Percentiles rank a stretch among this genome's conserved stretches.
Evolutionary conservation across 2,113 vertebrate genomes (phyloP).

Genomic region (Tachycineta bicolor): DNA sequence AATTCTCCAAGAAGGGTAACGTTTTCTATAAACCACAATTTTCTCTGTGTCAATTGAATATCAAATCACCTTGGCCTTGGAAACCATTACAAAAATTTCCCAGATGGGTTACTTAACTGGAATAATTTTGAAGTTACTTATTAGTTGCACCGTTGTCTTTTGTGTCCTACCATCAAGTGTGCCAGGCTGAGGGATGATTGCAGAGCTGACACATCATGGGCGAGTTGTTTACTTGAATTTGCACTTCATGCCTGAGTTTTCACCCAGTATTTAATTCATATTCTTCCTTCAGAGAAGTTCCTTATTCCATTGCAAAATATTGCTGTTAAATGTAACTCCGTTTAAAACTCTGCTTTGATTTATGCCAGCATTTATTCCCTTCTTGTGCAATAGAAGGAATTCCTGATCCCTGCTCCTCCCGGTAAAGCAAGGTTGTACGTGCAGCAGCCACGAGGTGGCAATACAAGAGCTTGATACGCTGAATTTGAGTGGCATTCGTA

Average conservation of each 20-base stretch:
- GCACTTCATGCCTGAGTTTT: neutral
- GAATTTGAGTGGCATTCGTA: fast-evolving
- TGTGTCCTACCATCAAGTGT: neutral
- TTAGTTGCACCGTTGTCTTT: neutral
- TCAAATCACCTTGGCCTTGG: neutral
- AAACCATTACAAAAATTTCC: neutral
- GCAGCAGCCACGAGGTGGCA: conserved; percentile 31
- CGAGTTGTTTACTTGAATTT: neutral
- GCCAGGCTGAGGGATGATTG: neutral
- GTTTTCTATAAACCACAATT: neutral
- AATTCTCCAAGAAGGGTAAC: neutral
- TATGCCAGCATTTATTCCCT: neutral
- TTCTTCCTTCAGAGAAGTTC: neutral
- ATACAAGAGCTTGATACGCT: neutral
- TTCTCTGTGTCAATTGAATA: neutral
- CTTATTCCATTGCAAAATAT: neutral
- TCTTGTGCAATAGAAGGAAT: fast-evolving
- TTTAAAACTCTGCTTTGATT: neutral
- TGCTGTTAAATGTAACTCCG: neutral
- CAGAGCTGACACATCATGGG: neutral
- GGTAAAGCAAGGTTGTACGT: neutral
- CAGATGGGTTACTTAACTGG: neutral
- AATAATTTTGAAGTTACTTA: neutral
- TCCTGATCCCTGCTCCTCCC: fast-evolving
- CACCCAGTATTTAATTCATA: neutral